Conservation (phyloP, 2,113 vertebrate genomes). For the Herpetotheres cachinnans region DNA sequence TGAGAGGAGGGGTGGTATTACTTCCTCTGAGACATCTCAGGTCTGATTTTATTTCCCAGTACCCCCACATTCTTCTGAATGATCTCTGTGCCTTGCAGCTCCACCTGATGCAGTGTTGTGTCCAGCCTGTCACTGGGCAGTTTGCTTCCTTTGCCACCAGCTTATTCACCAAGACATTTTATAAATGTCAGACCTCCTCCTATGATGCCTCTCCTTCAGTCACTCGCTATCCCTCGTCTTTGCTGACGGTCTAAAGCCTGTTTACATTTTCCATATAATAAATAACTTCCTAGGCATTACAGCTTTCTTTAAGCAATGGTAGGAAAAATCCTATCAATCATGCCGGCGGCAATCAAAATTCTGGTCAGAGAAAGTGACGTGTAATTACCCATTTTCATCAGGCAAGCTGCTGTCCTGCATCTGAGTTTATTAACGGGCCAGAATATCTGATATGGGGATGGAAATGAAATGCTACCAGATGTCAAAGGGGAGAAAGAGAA, state of each 20-base stretch:
- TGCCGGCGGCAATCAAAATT: not conserved
- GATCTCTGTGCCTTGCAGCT: not conserved
- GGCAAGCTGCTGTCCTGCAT: conserved; percentile 1
- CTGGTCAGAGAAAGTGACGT: not conserved
- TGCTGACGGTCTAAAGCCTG: not conserved
- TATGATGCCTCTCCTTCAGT: not conserved
- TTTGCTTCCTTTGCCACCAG: not conserved
- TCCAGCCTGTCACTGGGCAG: not conserved
- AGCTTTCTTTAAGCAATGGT: not conserved
- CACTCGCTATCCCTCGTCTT: not conserved
- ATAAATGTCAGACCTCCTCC: not conserved
- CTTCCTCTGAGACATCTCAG: not conserved
- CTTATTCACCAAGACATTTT: not conserved
- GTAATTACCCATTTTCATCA: conserved; percentile 19
- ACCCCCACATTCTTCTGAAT: not conserved
- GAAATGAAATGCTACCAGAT: not conserved
- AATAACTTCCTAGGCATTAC: not conserved
- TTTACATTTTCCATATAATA: not conserved
- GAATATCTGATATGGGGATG: not conserved
- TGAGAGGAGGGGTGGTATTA: not conserved
- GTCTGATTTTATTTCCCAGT: not conserved
- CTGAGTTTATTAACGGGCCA: not conserved
- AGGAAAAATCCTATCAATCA: not conserved
- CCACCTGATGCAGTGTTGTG: not conserved
- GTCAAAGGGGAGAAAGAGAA: not conserved